A percentile compares a stretch with the other conserved stretches of the same genome.
Evolutionary conservation across 2,888 invertebrate genomes (phyloP).

Genomic region (Bellardia bayeri): DNA sequence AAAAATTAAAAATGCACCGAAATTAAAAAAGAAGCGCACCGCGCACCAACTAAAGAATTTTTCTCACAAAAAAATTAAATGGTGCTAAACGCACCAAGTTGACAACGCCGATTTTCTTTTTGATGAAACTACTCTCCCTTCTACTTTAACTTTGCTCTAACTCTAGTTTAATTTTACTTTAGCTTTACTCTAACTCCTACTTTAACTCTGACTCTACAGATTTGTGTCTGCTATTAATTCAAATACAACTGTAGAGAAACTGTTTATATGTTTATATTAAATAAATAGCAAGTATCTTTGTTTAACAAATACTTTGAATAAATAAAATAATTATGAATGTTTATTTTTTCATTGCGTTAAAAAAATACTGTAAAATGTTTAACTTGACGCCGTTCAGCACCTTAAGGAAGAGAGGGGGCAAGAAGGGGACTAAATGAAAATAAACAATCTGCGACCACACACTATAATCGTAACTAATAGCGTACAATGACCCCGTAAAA

Average conservation of each 20-base stretch:
- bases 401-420: neutral
- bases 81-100: too few relatives aligned
- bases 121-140: too few relatives aligned
- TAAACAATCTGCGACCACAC: constrained; percentile 28
- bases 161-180: too few relatives aligned
- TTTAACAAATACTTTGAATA: constrained; percentile 22
- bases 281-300: constrained; percentile 13
- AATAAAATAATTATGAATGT: constrained; percentile 36
- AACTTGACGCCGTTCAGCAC: neutral
- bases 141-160: too few relatives aligned
- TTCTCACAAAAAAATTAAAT: too few relatives aligned
- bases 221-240: too few relatives aligned
- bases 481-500: neutral
- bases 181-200: too few relatives aligned
- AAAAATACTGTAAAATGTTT: constrained; percentile 1
- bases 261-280: neutral
- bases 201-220: too few relatives aligned
- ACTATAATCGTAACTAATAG: neutral
- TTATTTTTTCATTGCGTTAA: constrained; percentile 10
- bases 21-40: too few relatives aligned
- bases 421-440: neutral
- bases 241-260: neutral
- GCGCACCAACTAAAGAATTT: too few relatives aligned
- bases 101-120: too few relatives aligned
- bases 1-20: too few relatives aligned